Percentiles rank a stretch among this genome's conserved stretches.
These are phyloP conservation scores for Sander lucioperca DNA, from an alignment of 2,113 vertebrate genomes.

Conservation along the genomic window DNA sequence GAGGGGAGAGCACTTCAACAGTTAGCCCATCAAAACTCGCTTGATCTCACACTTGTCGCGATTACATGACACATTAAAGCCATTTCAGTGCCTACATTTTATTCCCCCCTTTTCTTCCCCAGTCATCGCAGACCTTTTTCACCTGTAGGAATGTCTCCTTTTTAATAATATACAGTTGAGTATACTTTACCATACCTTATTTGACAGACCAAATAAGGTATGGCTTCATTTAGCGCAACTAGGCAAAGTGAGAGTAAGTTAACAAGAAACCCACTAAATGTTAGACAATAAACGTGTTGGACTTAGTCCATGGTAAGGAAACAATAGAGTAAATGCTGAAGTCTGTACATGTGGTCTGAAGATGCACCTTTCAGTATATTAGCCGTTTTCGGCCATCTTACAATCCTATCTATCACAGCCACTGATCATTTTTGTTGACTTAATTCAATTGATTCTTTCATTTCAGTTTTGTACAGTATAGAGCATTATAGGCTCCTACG, in stretches of 20 bases:
- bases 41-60: conserved; percentile 73
- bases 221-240: background rate
- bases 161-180: conserved; percentile 33
- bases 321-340: background rate
- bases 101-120: background rate
- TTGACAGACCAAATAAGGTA: background rate
- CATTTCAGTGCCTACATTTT: conserved; percentile 47
- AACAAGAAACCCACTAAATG: background rate
- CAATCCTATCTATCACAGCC: background rate
- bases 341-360: background rate
- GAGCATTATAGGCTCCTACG: background rate
- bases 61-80: conserved; percentile 76
- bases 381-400: background rate
- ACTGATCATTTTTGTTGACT: background rate
- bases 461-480: background rate
- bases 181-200: background rate
- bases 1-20: conserved; percentile 68
- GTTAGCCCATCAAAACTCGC: conserved; percentile 68
- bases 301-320: background rate
- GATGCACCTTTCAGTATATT: background rate
- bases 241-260: background rate
- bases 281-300: background rate
- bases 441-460: background rate
- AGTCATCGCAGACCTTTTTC: conserved; percentile 18
- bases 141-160: conserved; percentile 35